Percentiles rank a stretch among this genome's conserved stretches.
These are phyloP conservation scores for Patella depressa DNA, from an alignment of 2,888 invertebrate genomes.

Conservation along the genomic window DNA sequence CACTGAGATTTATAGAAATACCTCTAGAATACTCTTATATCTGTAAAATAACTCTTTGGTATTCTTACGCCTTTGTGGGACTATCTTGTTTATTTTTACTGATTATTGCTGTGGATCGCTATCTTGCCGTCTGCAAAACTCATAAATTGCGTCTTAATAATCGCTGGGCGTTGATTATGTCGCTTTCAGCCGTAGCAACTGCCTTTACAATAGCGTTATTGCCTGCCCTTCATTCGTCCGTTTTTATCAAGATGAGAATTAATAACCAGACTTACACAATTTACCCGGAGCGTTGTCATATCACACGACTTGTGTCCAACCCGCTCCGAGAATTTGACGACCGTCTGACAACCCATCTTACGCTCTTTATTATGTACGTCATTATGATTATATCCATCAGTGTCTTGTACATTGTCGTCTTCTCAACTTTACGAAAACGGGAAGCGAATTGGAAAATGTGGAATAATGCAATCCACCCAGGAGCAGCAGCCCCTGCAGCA, in stretches of 20 bases:
- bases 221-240: not conserved
- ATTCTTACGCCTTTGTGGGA: not conserved
- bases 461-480: not conserved
- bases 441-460: slow-evolving; percentile 1
- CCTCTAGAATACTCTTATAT: not conserved
- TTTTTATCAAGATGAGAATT: not conserved
- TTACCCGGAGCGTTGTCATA: not conserved
- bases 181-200: not conserved
- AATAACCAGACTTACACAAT: not conserved
- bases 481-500: not conserved
- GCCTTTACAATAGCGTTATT: not conserved
- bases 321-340: not conserved
- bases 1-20: not conserved
- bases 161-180: not conserved
- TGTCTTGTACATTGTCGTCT: not conserved
- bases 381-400: not conserved
- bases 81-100: not conserved
- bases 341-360: not conserved
- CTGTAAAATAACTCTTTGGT: not conserved
- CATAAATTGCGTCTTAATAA: not conserved
- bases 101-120: not conserved
- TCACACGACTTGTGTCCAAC: not conserved
- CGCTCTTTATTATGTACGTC: not conserved
- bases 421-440: not conserved
- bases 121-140: slow-evolving; percentile 4